These are phyloP conservation scores for Spodoptera frugiperda DNA, from an alignment of 1,140 invertebrate species.

Conservation along the genomic window DNA sequence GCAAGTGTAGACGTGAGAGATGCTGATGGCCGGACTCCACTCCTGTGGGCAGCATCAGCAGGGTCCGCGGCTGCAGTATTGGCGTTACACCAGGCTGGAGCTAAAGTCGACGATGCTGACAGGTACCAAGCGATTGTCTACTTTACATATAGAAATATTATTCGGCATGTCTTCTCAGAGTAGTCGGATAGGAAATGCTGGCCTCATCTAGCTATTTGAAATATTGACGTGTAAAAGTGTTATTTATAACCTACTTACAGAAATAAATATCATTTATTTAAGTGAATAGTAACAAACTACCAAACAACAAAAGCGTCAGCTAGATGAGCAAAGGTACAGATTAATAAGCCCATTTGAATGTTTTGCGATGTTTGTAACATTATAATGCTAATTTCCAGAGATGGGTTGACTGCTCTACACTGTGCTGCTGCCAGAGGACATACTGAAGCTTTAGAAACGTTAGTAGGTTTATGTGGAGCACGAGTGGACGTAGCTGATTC, in stretches of 20 bases:
- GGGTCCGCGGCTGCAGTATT: conserved; percentile 97
- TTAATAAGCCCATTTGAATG: too few relatives aligned
- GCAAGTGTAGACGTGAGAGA: conserved; percentile 95
- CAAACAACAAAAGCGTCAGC: too few relatives aligned
- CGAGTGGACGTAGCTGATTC: conserved; percentile 94
- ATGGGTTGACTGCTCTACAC: conserved; percentile 95
- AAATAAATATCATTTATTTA: too few relatives aligned
- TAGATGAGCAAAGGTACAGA: too few relatives aligned
- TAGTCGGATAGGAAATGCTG: too few relatives aligned
- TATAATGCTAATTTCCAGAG: conserved; percentile 81
- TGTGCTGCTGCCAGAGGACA: conserved; percentile 98
- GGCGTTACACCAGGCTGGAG: conserved; percentile 94
- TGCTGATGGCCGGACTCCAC: conserved; percentile 96
- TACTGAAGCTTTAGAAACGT: conserved; percentile 95
- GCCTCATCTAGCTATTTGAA: too few relatives aligned
- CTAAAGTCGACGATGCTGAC: conserved; percentile 92
- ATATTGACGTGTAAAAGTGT: too few relatives aligned
- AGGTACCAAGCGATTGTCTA: conserved; percentile 82
- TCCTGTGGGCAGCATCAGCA: conserved; percentile 98
- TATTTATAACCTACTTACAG: too few relatives aligned
- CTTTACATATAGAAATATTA: not conserved
- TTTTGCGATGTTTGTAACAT: too few relatives aligned
- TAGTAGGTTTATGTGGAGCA: conserved; percentile 95
- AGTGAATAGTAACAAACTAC: too few relatives aligned
- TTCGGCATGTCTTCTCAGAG: too few relatives aligned